Evolutionary conservation across 2,888 invertebrate species (phyloP), one percentile per base, ranked within the genome.

Genomic region (Orchesella flavescens): DNA sequence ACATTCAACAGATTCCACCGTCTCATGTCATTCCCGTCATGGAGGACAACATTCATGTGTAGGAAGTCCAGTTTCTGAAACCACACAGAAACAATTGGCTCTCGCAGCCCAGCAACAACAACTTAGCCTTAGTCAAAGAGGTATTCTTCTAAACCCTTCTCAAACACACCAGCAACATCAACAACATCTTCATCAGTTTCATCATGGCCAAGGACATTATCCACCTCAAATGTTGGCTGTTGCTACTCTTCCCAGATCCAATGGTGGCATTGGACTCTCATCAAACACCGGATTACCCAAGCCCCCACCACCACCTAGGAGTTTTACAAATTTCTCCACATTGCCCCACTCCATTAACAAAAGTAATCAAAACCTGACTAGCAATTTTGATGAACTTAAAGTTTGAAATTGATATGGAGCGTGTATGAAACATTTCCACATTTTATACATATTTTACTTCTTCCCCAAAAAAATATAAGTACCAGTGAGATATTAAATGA

Each of bases 221-320:
- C 61, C 79, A 9, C 74, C 61, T 7, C 75, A 79, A 43, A 84
- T 74, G 73, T 23, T 84, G 9, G 79, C 84, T 3, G 80, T 86
- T 34, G 86, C 86, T 1, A 87, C 87, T 4, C 55, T 87, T 13
- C 87, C 87, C 5, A 61, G 87, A 49, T 78, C 83, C 15, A 87
- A 87, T 53, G 87, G 87, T 17, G 86, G 86, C 10, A 49, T 86
- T 34, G 71, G 77, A 68, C 44, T 77, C 19, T 57, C 73, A 1
- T 57, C 80, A 1, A 17, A 77, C 15, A 76, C 85, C 19, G 81
- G 83, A 12, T 61, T 86, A 0, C 87, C 86, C 0, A 87, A 87
- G 61, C 87, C 87, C 1, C 87, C 87, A 10, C 87, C 87, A 0
- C 87, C 87, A 2, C 87, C 87, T 0, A 69, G 87, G 73, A 85